These are phyloP conservation scores for Drosophila yooni DNA, from an alignment of 2,888 invertebrate genomes.

Conservation along the genomic window DNA sequence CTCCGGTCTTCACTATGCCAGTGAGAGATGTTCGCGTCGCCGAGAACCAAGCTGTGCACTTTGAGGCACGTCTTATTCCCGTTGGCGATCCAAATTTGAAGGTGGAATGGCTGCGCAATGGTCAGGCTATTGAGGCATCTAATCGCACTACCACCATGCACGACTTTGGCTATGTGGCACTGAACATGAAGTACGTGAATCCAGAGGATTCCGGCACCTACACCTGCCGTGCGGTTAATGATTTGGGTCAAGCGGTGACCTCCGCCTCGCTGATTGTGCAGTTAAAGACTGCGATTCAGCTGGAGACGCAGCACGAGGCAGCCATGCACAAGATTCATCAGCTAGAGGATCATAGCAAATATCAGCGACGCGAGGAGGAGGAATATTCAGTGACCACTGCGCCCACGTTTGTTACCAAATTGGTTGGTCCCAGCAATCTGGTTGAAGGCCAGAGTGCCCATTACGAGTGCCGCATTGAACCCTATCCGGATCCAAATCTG, in stretches of 20 bases:
- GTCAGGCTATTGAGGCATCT: constrained; percentile 95
- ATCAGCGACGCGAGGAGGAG: constrained; percentile 92
- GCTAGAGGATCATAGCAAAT: constrained; percentile 92
- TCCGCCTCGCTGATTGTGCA: constrained; percentile 96
- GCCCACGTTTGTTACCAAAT: constrained; percentile 93
- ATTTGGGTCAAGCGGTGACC: constrained; percentile 97
- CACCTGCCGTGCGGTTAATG: constrained; percentile 96
- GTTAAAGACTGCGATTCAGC: constrained; percentile 94
- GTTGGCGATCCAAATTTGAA: constrained; percentile 96
- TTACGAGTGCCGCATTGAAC: constrained; percentile 96
- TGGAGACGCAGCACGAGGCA: constrained; percentile 95
- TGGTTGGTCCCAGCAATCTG: constrained; percentile 93
- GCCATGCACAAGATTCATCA: constrained; percentile 94
- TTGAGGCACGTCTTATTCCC: constrained; percentile 96
- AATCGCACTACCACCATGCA: constrained; percentile 97
- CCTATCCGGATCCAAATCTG: constrained; percentile 94
- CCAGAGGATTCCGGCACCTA: constrained; percentile 99
- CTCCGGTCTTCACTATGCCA: constrained; percentile 96
- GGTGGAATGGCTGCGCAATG: constrained; percentile 97
- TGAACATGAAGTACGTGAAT: constrained; percentile 97
- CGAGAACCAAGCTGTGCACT: constrained; percentile 96
- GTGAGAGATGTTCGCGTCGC: constrained; percentile 93
- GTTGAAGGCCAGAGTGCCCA: constrained; percentile 96
- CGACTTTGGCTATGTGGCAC: constrained; percentile 98
- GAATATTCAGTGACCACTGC: constrained; percentile 92